phyloP scores from a whole-genome alignment of 2,888 invertebrate species.

The Epinotia demarniana region DNA sequence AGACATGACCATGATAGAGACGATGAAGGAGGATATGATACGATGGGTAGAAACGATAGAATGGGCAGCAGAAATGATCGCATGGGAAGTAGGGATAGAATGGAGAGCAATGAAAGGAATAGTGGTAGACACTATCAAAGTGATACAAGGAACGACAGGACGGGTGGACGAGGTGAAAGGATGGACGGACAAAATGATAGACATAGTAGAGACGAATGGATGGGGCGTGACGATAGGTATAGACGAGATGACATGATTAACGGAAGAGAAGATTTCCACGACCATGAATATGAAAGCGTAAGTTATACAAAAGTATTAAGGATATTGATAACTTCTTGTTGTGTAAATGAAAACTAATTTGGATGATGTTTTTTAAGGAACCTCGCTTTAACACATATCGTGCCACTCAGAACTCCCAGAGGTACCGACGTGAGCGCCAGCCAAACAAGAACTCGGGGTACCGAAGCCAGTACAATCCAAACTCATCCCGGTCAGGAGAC shows the following conservation, averaged over 20 bases:
- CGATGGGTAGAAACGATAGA: slow-evolving; percentile 42
- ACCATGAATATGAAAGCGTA: slow-evolving; percentile 65
- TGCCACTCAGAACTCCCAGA: slow-evolving; percentile 58
- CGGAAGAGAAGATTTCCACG: slow-evolving; percentile 63
- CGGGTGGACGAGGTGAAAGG: slow-evolving; percentile 52
- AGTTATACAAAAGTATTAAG: slow-evolving; percentile 52
- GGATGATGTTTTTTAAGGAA: slow-evolving; percentile 17
- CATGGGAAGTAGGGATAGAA: slow-evolving; percentile 43
- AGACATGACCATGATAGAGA: slow-evolving; percentile 40
- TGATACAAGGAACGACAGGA: slow-evolving; percentile 37
- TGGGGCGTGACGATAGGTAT: slow-evolving; percentile 48
- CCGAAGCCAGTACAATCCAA: slow-evolving; percentile 77
- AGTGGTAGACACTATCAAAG: slow-evolving; percentile 36
- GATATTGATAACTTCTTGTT: neutral
- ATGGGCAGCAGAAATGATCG: slow-evolving; percentile 54
- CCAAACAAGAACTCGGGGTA: slow-evolving; percentile 72
- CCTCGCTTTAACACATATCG: slow-evolving; percentile 58
- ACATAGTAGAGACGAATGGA: slow-evolving; percentile 47
- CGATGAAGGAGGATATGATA: slow-evolving; percentile 33
- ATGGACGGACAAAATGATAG: slow-evolving; percentile 51
- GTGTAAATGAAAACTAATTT: neutral
- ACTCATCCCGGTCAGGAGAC: slow-evolving; percentile 60
- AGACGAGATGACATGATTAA: slow-evolving; percentile 55
- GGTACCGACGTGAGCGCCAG: slow-evolving; percentile 68
- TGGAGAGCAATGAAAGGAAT: slow-evolving; percentile 36